Base-by-base conservation (phyloP, 2,888 invertebrate species). In the Poecilus cupreus region DNA sequence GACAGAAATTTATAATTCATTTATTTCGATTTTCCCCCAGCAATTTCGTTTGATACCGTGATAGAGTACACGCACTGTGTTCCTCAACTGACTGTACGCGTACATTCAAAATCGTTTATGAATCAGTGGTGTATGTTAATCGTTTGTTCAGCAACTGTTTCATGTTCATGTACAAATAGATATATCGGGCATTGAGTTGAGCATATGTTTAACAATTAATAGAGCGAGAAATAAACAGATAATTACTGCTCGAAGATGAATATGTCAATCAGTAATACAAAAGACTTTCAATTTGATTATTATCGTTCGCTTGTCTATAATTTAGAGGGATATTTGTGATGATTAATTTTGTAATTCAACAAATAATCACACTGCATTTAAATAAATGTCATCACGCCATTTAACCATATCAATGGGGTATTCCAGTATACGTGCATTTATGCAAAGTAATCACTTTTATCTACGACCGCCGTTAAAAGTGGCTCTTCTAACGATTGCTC, bases 61-160 rank as follows among this genome's bases (percentile, higher is more conserved):
- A 6, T 2, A 32, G 6, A 32, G 4, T 6, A 32, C 32, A 32
- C 1, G 37, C 16, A 37, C 2, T 39, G 68, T 22, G 20, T 39
- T 68, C 10, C 8, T 20, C 68, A 5, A 54, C 10, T 68, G 37
- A 18, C 22, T 26, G 60, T 60, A 26, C 26, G n/a, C 39, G 20
- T 68, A 43, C 20, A 68, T 39, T 68, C 39, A 37, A 1, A 39
- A 68, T 68, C 68, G 68, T 39, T 68, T 39, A 43, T 68, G 68
- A 68, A 68, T 37, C 68, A 43, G 68, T 68, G 68, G 68, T 68
- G 68, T 68, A 68, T 68, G 37, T 68, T 37, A 68, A 68, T 68
- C 68, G 68, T 39, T 68, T 68, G 39, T 68, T 68, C 18, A 68
- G 68, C 18, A 11, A 68, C 32, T 68, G 22, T 22, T 68, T 68